Evolutionary conservation across 2,888 invertebrate species (phyloP).

Genomic region (Theodoxus fluviatilis): DNA sequence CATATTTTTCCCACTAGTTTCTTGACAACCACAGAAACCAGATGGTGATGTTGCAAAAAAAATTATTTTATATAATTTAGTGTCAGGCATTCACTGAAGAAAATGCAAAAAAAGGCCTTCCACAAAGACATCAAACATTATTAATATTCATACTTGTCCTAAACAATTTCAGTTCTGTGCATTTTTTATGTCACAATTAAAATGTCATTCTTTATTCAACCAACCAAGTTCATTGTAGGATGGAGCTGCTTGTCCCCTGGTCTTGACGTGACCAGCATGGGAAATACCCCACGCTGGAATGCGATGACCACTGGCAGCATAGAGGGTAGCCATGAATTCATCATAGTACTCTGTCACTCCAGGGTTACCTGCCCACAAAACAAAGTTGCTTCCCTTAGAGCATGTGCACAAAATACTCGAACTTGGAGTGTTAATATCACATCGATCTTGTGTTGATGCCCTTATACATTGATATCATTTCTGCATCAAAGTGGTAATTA

Average conservation of each 20-base stretch:
- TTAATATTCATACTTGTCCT: not conserved
- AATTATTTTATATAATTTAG: no score
- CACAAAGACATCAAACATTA: not conserved
- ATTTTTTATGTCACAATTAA: not conserved
- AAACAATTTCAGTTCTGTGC: no score
- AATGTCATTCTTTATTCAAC: not conserved
- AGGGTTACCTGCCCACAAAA: conserved; percentile 75
- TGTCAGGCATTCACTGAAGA: no score
- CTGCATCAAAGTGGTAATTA: no score
- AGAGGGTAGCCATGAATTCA: conserved; percentile 75
- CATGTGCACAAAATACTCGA: no score
- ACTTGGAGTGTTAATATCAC: no score
- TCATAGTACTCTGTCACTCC: conserved; percentile 83
- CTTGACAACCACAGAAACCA: no score
- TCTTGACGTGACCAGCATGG: conserved; percentile 81
- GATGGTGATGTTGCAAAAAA: no score
- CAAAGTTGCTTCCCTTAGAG: not conserved
- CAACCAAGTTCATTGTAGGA: conserved; percentile 28
- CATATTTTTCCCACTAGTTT: no score
- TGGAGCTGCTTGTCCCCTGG: conserved; percentile 28
- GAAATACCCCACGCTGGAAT: conserved; percentile 83
- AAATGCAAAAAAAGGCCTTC: not conserved
- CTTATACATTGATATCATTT: no score
- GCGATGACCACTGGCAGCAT: conserved; percentile 70
- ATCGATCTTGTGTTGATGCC: no score